Conservation (phyloP, 2,888 invertebrate species). For the Mycalesis mineus region DNA sequence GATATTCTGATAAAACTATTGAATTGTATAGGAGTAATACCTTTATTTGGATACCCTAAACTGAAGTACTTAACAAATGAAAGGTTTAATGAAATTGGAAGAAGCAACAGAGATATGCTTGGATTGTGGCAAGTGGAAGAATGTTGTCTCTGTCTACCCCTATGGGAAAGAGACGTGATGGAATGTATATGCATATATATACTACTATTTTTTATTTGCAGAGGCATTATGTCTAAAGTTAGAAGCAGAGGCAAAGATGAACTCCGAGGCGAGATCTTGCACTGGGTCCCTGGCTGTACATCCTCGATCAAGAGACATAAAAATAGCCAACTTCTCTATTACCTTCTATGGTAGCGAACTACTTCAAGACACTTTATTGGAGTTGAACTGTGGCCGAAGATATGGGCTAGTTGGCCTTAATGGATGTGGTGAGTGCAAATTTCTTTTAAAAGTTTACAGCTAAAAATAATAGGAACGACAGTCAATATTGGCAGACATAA, state of each 20-base stretch:
- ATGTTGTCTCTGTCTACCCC: too few relatives aligned
- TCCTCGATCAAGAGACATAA: constrained; percentile 96
- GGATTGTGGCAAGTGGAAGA: too few relatives aligned
- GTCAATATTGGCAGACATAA: too few relatives aligned
- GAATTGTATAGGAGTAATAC: too few relatives aligned
- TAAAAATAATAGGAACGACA: too few relatives aligned
- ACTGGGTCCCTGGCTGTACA: constrained; percentile 97
- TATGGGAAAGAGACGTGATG: too few relatives aligned
- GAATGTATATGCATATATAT: not conserved
- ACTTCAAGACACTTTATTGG: constrained; percentile 95
- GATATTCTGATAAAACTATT: too few relatives aligned
- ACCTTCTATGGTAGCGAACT: constrained; percentile 99
- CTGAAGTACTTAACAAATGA: too few relatives aligned
- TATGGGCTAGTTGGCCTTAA: constrained; percentile 99
- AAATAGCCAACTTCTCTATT: constrained; percentile 96
- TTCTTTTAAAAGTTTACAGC: too few relatives aligned
- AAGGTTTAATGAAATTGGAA: too few relatives aligned
- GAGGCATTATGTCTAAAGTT: constrained; percentile 91
- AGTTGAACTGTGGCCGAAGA: constrained; percentile 97
- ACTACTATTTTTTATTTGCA: constrained; percentile 46
- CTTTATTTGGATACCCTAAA: too few relatives aligned
- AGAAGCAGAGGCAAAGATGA: constrained; percentile 93
- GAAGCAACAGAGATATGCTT: too few relatives aligned
- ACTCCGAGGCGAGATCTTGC: constrained; percentile 94
- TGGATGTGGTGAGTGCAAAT: constrained; percentile 88